phyloP scores from a whole-genome alignment of 1,140 invertebrate genomes.

The Macrobrachium nipponense region DNA sequence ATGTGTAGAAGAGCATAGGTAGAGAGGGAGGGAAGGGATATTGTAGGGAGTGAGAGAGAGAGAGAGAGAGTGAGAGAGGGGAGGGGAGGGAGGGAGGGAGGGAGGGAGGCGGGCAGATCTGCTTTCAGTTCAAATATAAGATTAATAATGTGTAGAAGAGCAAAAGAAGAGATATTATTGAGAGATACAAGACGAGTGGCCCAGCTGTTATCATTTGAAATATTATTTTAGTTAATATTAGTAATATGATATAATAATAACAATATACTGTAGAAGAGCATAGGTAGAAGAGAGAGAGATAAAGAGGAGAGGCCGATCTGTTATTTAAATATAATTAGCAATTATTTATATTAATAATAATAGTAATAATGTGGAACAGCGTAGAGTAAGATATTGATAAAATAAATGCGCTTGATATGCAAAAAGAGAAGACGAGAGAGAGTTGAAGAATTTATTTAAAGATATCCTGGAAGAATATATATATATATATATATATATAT shows the following conservation, averaged over 20 bases:
- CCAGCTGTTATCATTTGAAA: neutral
- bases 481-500: neutral
- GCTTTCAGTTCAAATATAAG: too few species aligned
- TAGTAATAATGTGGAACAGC: neutral
- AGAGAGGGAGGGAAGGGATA: too few species aligned
- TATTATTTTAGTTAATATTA: too few species aligned
- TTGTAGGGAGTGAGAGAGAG: neutral
- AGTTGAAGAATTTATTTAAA: neutral
- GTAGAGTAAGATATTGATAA: neutral
- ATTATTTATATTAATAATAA: too few species aligned
- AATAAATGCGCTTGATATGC: neutral
- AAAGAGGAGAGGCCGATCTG: neutral
- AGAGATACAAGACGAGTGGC: neutral
- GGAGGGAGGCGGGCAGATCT: neutral
- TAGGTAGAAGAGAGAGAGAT: neutral
- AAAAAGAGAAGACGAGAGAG: neutral
- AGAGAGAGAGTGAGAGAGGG: conserved; percentile 4
- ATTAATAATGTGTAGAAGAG: too few species aligned
- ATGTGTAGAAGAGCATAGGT: too few species aligned
- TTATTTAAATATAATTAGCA: too few species aligned
- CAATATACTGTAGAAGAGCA: neutral
- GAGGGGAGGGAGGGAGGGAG: neutral
- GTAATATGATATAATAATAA: too few species aligned
- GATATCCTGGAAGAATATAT: neutral
- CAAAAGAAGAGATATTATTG: too few species aligned